Evolutionary conservation across 2,888 invertebrate species (phyloP), one percentile per base, ranked within the genome.

Genomic region (Drosophila anomalipes): DNA sequence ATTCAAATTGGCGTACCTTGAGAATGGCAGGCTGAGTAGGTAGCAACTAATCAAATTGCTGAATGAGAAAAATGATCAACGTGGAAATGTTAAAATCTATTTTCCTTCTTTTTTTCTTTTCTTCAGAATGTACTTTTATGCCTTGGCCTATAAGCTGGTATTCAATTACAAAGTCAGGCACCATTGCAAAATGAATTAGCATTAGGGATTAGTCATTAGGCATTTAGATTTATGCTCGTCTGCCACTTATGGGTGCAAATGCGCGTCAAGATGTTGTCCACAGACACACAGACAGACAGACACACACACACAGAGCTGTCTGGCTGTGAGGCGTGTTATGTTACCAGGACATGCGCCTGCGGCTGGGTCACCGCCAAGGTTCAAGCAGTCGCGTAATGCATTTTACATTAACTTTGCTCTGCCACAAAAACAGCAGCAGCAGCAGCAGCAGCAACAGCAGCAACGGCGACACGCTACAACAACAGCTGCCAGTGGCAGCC

Each of bases 381-480:
- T 87, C 89, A 90, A 87, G 91, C 80, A 76, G 82, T 58, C 76
- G 79, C 77, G 87, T 90, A 89, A 90, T 88, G 89, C 86, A 88
- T 88, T 86, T 84, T 86, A 75, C 87, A 87, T 87, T 87, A 87
- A 86, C 87, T 70, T 81, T 70, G 54, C 37, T 57, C 52, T 58
- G 44, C 58, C 65, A 51, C 70, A 54, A 37, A 32, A 32, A 41
- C 51, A 37, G 28, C 53, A 44, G 16, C 60, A 52, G 57, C 16
- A 66, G 54, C 65, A 53, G 44, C 7, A 22, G 16, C 41, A 44
- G 62, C 65, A 22, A 22, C 22, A 47, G 47, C 60, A 39, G 56
- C 58, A 35, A 19, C 57, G 41, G 22, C 64, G 54, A 28, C 68
- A 53, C 59, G 57, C 75, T 47, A 16, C 47, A 60, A 67, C 19